A percentile compares a stretch with the other conserved stretches of the same genome.
These are phyloP conservation scores for Drosophila burlai DNA, from an alignment of 1,140 invertebrate species.

Conservation along the genomic window DNA sequence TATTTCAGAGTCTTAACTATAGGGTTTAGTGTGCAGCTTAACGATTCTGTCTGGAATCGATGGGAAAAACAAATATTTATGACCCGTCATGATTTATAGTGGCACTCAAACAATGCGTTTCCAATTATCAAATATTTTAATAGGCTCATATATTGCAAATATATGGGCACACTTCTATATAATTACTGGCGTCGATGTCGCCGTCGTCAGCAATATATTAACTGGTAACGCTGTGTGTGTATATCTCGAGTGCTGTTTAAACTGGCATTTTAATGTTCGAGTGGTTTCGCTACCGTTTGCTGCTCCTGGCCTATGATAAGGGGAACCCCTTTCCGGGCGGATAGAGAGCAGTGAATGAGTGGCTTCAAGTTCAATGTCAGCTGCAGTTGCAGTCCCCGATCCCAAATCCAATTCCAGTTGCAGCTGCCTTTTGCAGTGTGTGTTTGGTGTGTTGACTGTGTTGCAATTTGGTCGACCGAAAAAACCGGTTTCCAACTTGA, in stretches of 20 bases:
- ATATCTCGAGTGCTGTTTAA: constrained; percentile 51
- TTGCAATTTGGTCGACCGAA: constrained; percentile 44
- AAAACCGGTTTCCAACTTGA: constrained; percentile 65
- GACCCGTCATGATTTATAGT: constrained; percentile 45
- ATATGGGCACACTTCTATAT: constrained; percentile 61
- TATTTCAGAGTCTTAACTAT: constrained; percentile 16
- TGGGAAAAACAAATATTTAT: constrained; percentile 33
- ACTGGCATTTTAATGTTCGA: constrained; percentile 63
- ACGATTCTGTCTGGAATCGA: constrained; percentile 26
- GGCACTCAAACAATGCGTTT: constrained; percentile 56
- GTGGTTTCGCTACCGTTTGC: constrained; percentile 29
- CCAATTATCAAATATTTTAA: constrained; percentile 68
- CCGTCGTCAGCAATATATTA: neutral
- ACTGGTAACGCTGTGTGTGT: constrained; percentile 2
- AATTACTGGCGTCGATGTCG: constrained; percentile 33
- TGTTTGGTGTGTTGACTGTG: constrained; percentile 55
- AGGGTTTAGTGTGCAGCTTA: neutral
- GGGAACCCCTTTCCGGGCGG: constrained; percentile 25
- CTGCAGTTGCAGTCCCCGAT: constrained; percentile 41
- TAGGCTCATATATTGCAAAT: constrained; percentile 40
- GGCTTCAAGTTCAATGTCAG: constrained; percentile 79
- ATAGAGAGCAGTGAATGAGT: constrained; percentile 10
- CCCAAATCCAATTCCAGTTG: constrained; percentile 47
- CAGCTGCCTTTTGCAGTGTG: constrained; percentile 45
- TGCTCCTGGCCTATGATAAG: constrained; percentile 11